Evolutionary conservation across 2,888 invertebrate genomes (phyloP), one percentile per base, ranked within the genome.

Genomic region (Panopea generosa): DNA sequence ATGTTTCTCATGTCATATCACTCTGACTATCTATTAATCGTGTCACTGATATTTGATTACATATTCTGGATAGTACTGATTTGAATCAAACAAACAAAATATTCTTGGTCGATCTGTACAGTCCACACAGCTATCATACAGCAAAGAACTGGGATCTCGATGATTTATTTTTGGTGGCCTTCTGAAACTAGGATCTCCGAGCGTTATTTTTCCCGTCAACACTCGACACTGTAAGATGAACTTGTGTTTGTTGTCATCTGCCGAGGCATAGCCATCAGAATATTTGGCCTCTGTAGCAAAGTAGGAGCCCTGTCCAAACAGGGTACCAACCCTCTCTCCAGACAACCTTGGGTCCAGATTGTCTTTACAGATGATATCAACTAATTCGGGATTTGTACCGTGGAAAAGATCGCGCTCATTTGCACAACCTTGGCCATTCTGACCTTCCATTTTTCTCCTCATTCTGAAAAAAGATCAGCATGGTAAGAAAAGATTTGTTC

Each of bases 21-120:
- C n/a, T n/a, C n/a, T n/a, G n/a, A n/a, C n/a, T n/a, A n/a, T n/a
- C n/a, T n/a, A n/a, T n/a, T n/a, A n/a, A n/a, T n/a, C n/a, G 45
- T 20, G 6, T 63, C 60, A 74, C 33, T 59, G 60, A 50, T 87
- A 87, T 66, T 85, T 68, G 11, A 90, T 87, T 7, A 90, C 59
- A 70, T 90, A 88, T 69, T 90, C 90, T 0, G 90, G 90, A 53
- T 90, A 90, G 66, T 87, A 88, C 68, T 90, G 90, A 18, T 86
- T 83, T 20, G 76, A 73, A 53, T 89, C 84, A 78, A 90, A 90
- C 9, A 90, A 68, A 66, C 90, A 89, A 62, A 83, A 89, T 38
- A 90, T 87, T n/a, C 78, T 76, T 0, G 90, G 90, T 26, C 70
- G 72, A 1, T 60, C 59, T n/a, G 65, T 50, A 56, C 85, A 70